These are phyloP conservation scores for Drosophila kuntzei DNA, from an alignment of 2,888 invertebrate genomes.

Conservation along the genomic window DNA sequence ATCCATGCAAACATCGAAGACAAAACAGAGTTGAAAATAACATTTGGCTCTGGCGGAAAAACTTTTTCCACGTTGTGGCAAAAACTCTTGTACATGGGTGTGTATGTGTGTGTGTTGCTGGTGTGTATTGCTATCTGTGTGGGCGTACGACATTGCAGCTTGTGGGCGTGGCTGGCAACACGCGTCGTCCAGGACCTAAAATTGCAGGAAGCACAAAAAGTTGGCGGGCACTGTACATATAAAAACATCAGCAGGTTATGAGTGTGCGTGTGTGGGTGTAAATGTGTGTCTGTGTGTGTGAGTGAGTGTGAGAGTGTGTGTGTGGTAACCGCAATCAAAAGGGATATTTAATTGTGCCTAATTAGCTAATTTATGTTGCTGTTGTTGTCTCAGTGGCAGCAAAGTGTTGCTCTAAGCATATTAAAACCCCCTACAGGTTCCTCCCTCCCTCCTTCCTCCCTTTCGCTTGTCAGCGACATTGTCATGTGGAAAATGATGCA, in stretches of 20 bases:
- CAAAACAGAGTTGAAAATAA: constrained; percentile 78
- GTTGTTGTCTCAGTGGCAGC: constrained; percentile 51
- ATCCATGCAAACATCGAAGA: constrained; percentile 32
- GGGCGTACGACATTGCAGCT: constrained; percentile 67
- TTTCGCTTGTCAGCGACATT: constrained; percentile 31
- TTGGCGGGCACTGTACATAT: constrained; percentile 56
- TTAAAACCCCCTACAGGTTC: constrained; percentile 38
- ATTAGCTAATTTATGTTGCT: constrained; percentile 79
- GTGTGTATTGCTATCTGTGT: constrained; percentile 42
- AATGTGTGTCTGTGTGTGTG: background rate
- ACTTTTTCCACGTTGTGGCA: constrained; percentile 76
- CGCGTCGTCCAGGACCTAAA: constrained; percentile 65
- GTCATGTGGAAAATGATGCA: constrained; percentile 48
- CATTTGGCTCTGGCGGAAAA: constrained; percentile 72
- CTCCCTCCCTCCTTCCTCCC: background rate
- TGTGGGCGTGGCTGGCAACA: constrained; percentile 67
- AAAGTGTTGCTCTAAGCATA: constrained; percentile 73
- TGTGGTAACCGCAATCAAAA: constrained; percentile 74
- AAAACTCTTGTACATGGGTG: constrained; percentile 47
- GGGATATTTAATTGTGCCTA: constrained; percentile 79
- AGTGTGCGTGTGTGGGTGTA: constrained; percentile 27
- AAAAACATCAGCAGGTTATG: constrained; percentile 60
- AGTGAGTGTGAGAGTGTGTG: constrained; percentile 23
- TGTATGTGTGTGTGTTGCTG: constrained; percentile 24
- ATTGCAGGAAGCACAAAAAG: constrained; percentile 72